These are phyloP conservation scores for Lepus timidus DNA, from an alignment of 2,113 vertebrate genomes.

Conservation along the genomic window DNA sequence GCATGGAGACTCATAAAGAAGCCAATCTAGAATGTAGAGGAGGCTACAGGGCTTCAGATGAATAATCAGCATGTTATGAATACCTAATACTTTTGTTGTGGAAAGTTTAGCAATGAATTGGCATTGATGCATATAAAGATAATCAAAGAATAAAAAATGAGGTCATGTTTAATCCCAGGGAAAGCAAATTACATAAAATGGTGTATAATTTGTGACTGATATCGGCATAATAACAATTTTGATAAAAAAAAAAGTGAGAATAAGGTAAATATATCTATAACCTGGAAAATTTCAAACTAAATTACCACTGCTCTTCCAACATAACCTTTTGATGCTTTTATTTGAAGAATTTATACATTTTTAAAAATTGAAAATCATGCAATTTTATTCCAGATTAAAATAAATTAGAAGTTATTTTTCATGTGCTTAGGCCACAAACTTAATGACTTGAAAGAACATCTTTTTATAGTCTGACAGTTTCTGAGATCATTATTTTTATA, in stretches of 20 bases:
- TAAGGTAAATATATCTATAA: neutral
- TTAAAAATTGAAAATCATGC: neutral
- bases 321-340: neutral
- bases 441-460: neutral
- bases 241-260: slow-evolving; percentile 2
- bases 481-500: too few species aligned
- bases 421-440: neutral
- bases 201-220: neutral
- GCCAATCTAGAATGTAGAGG: neutral
- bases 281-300: neutral
- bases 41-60: neutral
- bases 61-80: neutral
- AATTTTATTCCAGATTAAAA: slow-evolving; percentile 7
- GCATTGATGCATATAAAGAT: neutral
- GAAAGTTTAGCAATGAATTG: neutral
- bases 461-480: neutral
- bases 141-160: neutral
- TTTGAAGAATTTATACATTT: neutral
- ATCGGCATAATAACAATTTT: neutral
- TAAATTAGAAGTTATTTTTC: neutral
- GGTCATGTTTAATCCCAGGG: neutral
- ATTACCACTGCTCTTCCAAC: neutral
- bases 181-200: neutral
- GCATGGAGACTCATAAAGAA: neutral
- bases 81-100: neutral